Base-by-base conservation (phyloP, 2,888 invertebrate genomes). In the Stratiomys singularior region DNA sequence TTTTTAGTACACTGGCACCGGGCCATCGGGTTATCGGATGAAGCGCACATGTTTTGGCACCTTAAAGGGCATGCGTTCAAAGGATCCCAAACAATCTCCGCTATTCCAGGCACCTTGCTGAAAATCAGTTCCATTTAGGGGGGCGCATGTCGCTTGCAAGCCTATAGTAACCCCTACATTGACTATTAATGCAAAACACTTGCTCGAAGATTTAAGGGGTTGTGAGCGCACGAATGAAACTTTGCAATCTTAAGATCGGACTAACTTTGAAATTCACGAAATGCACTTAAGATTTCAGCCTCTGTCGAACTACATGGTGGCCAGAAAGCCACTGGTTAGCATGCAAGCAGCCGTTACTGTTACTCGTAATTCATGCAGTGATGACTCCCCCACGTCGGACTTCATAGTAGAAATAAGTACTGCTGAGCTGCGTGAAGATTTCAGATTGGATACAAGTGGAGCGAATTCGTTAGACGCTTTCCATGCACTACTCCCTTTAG, bases 11-110 rank as follows among this genome's bases (percentile, higher is more conserved):
- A 64, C 23, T 60, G 7, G 3, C 21, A 60, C 60, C 60, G 60
- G 66, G 66, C 3, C 66, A 66, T 27, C 37, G 37, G 66, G 37
- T 66, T 66, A 66, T 69, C 21, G 37, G 44, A 37, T 44, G 52
- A 37, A 30, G 44, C 37, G 37, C 74, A 74, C 44, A 58, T 74
- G 74, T 74, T 56, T 58, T 30, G 74, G 60, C 58, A 7, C 18
- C 21, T 23, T 21, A 58, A 15, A 5, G 37, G 21, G 60, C 74
- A 74, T 74, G 74, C 58, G 74, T 74, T 1, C 60, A 15, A 69
- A 69, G 69, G 69, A 69, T 69, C 44, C 47, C 4, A 60, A 60
- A 4, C 0, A 60, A 21, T 2, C 18, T 25, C 15, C 21, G 13
- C 21, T 5, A 11, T 60, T 60, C 60, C 60, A 25, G 25, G 21